Evolutionary conservation across 2,113 vertebrate species (phyloP).

Genomic region (Xyrauchen texanus): DNA sequence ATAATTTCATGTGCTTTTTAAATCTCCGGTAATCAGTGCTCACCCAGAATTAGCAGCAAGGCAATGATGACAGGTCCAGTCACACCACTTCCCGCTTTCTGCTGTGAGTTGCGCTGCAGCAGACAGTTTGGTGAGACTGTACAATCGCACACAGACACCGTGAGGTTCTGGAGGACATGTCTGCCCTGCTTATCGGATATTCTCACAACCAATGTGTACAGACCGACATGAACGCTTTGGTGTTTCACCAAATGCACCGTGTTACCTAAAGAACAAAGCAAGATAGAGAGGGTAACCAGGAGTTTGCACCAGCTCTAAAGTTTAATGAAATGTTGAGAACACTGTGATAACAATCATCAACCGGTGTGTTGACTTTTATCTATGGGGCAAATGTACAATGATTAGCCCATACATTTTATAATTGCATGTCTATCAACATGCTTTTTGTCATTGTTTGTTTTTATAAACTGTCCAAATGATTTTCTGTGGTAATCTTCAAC

Average conservation of each 20-base stretch:
- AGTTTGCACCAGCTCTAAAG: too few species aligned
- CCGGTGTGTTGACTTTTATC: too few species aligned
- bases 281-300: not conserved
- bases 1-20: too few species aligned
- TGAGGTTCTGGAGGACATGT: constrained; percentile 55
- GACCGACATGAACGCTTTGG: constrained; percentile 34
- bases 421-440: too few species aligned
- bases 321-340: too few species aligned
- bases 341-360: too few species aligned
- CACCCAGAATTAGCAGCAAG: constrained; percentile 54
- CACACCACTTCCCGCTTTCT: not conserved
- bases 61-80: constrained; percentile 22
- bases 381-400: too few species aligned
- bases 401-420: too few species aligned
- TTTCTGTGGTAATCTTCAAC: too few species aligned
- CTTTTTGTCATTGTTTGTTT: too few species aligned
- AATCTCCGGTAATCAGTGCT: constrained; percentile 15
- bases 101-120: accelerated
- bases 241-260: constrained; percentile 60
- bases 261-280: constrained; percentile 46
- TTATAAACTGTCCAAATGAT: too few species aligned
- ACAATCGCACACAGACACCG: constrained; percentile 58
- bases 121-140: constrained; percentile 42
- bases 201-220: constrained; percentile 56
- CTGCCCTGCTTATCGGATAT: constrained; percentile 61